A percentile compares a stretch with the other conserved stretches of the same genome.
These are phyloP conservation scores for Phaethon lepturus DNA, from an alignment of 2,113 vertebrate genomes.

Conservation along the genomic window DNA sequence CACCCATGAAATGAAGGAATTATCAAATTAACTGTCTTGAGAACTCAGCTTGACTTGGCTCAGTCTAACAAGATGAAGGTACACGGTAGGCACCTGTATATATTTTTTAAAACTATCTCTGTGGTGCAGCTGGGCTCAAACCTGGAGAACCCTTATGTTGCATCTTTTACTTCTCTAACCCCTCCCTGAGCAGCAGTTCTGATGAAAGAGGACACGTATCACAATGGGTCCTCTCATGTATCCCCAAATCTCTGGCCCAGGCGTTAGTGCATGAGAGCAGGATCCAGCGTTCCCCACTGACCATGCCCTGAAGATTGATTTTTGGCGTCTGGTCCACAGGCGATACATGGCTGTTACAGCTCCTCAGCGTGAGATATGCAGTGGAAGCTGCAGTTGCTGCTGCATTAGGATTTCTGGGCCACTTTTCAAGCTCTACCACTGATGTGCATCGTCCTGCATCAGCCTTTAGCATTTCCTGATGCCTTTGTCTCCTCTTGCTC, in stretches of 20 bases:
- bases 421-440: neutral
- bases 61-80: slow-evolving; percentile 32
- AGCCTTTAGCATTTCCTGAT: neutral
- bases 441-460: neutral
- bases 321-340: neutral
- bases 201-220: neutral
- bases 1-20: slow-evolving; percentile 64
- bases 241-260: neutral
- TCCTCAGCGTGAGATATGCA: neutral
- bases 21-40: slow-evolving; percentile 41
- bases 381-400: neutral
- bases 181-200: neutral
- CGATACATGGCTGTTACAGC: neutral
- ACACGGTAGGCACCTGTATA: neutral
- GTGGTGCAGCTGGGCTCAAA: neutral
- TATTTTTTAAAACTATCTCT: neutral
- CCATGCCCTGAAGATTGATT: neutral
- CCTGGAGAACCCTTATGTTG: neutral
- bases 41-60: slow-evolving; percentile 22
- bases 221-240: neutral
- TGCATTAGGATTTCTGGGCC: neutral
- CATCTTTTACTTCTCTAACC: neutral
- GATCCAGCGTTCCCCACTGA: neutral
- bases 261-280: neutral
- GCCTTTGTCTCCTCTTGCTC: neutral